Conservation (phyloP, 2,113 vertebrate genomes). For the Asarcornis scutulata region DNA sequence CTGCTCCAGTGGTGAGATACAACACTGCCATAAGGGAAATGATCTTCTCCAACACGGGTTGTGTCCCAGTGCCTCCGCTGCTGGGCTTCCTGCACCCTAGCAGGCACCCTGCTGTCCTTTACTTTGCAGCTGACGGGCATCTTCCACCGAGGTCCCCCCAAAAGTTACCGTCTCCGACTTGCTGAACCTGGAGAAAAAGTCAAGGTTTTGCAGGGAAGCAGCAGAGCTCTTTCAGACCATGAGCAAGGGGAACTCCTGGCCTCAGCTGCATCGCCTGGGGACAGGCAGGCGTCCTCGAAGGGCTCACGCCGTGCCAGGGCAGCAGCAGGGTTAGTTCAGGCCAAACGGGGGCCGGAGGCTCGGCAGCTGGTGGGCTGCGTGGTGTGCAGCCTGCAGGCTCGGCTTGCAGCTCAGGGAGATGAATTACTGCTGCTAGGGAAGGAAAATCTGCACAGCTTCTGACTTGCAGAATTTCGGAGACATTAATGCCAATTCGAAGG, state of each 20-base stretch:
- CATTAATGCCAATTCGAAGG: background rate
- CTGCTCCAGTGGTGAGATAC: background rate
- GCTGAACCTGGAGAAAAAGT: background rate
- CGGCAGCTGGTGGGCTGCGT: background rate
- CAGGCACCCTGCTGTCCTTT: background rate
- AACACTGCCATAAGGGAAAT: background rate
- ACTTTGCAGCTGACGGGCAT: slow-evolving; percentile 5
- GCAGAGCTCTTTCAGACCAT: background rate
- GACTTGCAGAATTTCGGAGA: background rate
- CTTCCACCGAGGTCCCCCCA: background rate
- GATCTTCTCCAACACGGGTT: background rate
- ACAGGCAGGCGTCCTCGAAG: background rate
- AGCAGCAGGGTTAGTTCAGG: slow-evolving; percentile 39
- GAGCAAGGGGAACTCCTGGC: background rate
- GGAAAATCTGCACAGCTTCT: background rate
- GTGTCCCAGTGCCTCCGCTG: background rate
- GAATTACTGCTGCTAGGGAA: background rate
- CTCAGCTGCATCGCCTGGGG: background rate
- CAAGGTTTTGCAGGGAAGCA: background rate
- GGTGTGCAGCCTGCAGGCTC: background rate
- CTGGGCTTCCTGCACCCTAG: slow-evolving; percentile 10
- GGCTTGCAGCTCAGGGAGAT: background rate
- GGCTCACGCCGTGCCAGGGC: background rate
- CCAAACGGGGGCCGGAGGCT: background rate
- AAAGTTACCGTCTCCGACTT: background rate